Conservation (phyloP, 2,888 invertebrate species). For the Eledona agricola region DNA sequence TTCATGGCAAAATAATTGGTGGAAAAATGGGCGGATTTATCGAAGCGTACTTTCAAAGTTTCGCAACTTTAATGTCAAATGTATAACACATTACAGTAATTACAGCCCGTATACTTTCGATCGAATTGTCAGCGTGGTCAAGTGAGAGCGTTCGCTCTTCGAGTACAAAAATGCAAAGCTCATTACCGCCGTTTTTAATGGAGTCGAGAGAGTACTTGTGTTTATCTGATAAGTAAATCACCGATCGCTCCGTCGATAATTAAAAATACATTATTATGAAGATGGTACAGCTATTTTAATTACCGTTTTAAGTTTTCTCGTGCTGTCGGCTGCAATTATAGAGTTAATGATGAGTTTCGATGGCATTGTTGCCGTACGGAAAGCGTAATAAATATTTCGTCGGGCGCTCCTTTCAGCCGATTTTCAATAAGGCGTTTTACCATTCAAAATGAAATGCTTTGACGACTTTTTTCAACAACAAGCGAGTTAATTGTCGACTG, state of each 20-base stretch:
- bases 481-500: no score
- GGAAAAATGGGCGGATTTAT: not conserved
- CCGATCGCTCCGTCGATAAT: conserved; percentile 1
- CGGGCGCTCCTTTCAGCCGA: conserved; percentile 9
- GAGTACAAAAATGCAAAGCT: conserved; percentile 5
- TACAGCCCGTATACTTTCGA: no score
- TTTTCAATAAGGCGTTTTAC: conserved; percentile 19
- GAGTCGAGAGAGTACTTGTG: conserved; percentile 3
- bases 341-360: conserved; percentile 1
- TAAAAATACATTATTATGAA: conserved; percentile 6
- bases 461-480: conserved; percentile 2
- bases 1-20: no score
- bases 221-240: no score
- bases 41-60: not conserved
- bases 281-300: conserved; percentile 5
- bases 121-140: no score
- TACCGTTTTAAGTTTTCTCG: not conserved
- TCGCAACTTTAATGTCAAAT: conserved; percentile 1
- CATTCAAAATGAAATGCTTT: conserved; percentile 16
- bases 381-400: conserved; percentile 10
- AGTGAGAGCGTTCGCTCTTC: no score
- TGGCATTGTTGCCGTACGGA: conserved; percentile 1
- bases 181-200: conserved; percentile 4
- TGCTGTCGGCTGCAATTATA: not conserved
- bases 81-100: conserved; percentile 1